Percentiles rank a stretch among this genome's conserved stretches.
Evolutionary conservation across 2,888 invertebrate genomes (phyloP).

Genomic region (Ophion slaviceki): DNA sequence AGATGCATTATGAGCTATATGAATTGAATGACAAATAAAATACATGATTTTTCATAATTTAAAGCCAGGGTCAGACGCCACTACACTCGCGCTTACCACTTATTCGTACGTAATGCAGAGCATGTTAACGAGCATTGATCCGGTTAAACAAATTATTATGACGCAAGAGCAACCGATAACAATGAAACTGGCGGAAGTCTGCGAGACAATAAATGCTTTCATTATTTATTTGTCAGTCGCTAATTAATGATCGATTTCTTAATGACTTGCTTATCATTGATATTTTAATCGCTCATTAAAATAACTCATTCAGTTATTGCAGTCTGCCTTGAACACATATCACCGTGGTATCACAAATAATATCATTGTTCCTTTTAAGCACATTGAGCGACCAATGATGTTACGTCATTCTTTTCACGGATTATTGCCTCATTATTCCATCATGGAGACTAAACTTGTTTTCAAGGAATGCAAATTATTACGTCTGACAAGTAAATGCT

Average conservation of each 20-base stretch:
- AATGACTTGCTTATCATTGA: background rate
- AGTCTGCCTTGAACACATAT: background rate
- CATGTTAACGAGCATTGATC: background rate
- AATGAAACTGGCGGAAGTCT: background rate
- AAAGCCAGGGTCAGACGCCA: conserved; percentile 74
- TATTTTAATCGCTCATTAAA: background rate
- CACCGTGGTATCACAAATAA: background rate
- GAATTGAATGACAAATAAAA: background rate
- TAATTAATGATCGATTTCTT: background rate
- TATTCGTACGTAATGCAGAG: conserved; percentile 15
- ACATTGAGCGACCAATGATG: background rate
- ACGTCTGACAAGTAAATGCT: background rate
- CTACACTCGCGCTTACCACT: conserved; percentile 65
- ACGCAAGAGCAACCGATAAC: background rate
- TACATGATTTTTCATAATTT: conserved; percentile 71
- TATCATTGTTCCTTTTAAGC: background rate
- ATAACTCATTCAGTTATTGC: background rate
- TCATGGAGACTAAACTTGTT: background rate
- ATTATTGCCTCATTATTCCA: background rate
- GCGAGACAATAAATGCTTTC: background rate
- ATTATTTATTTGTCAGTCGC: background rate
- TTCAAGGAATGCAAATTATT: background rate
- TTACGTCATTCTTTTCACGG: background rate
- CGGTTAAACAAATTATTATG: background rate
- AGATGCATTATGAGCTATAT: conserved; percentile 19